Percentiles rank a stretch among this genome's conserved stretches.
Evolutionary conservation across 1,140 invertebrate species (phyloP).

Genomic region (Drosophila truncata): DNA sequence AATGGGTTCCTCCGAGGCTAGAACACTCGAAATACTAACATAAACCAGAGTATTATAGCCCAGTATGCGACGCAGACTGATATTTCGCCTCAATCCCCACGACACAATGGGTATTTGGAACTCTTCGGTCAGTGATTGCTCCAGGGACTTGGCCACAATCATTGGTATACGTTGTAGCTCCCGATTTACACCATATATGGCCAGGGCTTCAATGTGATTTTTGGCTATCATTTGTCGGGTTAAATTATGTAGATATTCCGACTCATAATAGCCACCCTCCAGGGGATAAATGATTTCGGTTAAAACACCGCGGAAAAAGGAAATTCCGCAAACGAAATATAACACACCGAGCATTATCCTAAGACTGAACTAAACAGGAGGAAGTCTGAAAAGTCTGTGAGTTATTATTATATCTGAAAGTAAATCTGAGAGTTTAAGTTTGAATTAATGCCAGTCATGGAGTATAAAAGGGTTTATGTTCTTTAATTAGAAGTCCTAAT

Average conservation of each 20-base stretch:
- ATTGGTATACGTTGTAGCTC: background rate
- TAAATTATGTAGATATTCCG: constrained; percentile 12
- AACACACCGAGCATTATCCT: constrained; percentile 10
- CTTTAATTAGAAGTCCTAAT: constrained; percentile 1
- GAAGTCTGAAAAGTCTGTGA: background rate
- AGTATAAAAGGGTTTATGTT: constrained; percentile 11
- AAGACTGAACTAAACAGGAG: constrained; percentile 11
- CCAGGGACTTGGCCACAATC: constrained; percentile 32
- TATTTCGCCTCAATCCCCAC: constrained; percentile 35
- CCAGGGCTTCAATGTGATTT: constrained; percentile 13
- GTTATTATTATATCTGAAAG: background rate
- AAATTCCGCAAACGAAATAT: constrained; percentile 16
- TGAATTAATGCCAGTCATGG: constrained; percentile 3
- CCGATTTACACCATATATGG: background rate
- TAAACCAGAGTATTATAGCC: constrained; percentile 35
- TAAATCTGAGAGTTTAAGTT: constrained; percentile 3
- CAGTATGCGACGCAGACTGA: constrained; percentile 10
- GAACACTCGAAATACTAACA: constrained; percentile 32
- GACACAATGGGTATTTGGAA: constrained; percentile 38
- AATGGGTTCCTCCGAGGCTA: constrained; percentile 34
- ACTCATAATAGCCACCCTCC: background rate
- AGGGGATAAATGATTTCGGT: background rate
- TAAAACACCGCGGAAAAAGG: background rate
- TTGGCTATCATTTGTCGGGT: constrained; percentile 15
- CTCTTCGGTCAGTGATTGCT: constrained; percentile 43